Conservation (phyloP, 1,140 invertebrate genomes). For the Brachionus paranguensis region DNA sequence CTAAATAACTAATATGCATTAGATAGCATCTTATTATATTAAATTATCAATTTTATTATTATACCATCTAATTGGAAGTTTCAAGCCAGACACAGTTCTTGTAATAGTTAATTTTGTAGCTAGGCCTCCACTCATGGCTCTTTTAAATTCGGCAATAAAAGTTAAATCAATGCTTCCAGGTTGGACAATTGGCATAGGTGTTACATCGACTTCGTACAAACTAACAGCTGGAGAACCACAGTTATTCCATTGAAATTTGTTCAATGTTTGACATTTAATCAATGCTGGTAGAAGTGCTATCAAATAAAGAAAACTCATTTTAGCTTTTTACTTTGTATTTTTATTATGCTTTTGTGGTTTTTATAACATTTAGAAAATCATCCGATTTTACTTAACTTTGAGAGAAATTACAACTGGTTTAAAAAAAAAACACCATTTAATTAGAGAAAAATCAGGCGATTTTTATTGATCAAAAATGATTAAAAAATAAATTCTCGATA, state of each 20-base stretch:
- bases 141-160: constrained; percentile 1
- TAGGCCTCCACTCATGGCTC: constrained; percentile 3
- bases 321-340: neutral
- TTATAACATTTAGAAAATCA: neutral
- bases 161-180: constrained; percentile 10
- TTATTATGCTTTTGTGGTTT: neutral
- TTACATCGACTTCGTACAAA: neutral
- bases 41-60: neutral
- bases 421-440: neutral
- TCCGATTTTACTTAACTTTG: neutral
- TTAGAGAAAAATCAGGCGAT: neutral
- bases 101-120: neutral
- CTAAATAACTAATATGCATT: constrained; percentile 9
- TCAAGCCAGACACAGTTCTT: constrained; percentile 20
- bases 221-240: constrained; percentile 22
- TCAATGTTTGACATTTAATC: constrained; percentile 3
- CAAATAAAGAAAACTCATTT: neutral
- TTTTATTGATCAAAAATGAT: neutral
- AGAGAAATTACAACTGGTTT: neutral
- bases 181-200: constrained; percentile 35
- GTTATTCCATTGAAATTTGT: constrained; percentile 33
- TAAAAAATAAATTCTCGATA: neutral
- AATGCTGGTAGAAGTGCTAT: neutral
- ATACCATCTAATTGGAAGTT: constrained; percentile 36
- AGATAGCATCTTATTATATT: neutral